Evolutionary conservation across 2,113 vertebrate genomes (phyloP), one percentile per base, ranked within the genome.

Genomic region (Cryptotis parvus): DNA sequence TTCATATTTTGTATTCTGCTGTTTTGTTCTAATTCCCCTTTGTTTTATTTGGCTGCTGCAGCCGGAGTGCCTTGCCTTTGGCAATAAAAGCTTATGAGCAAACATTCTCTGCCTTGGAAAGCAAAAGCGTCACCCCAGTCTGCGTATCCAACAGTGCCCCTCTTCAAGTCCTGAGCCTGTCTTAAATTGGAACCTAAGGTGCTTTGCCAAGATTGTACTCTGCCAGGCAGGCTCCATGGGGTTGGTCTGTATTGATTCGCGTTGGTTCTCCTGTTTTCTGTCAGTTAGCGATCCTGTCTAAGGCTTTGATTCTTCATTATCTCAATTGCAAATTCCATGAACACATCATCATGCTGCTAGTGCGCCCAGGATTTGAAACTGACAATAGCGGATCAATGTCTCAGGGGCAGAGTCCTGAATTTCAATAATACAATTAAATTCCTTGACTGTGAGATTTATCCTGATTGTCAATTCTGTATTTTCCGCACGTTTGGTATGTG

Each of bases 361-460:
- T 6, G 87, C 41, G 66, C 87, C 90, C 93, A 65, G 43, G 94
- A 96, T 97, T 95, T 96, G 96, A 96, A 95, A 89, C 96, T 96
- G 97, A 97, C 95, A 95, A 97, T 97, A 97, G 43, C 15, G 61
- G 96, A 97, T 98, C 97, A 93, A 97, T 97, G 97, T 96, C 96
- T 94, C 97, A 84, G 87, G 96, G 96, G 95, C 94, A 75, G 94
- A 94, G 89, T 88, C 39, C 91, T 96, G 97, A 96, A 98, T 98
- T 97, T 97, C 97, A 98, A 97, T 97, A 97, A 97, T 97, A 97
- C 96, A 97, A 94, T 98, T 97, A 97, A 97, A 97, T 96, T 96
- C 89, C 92, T 95, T 95, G 96, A 96, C 95, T 96, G 95, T 31
- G 49, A 90, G 95, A 97, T 97, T 94, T 90, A 93, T 55, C 93